phyloP scores from a whole-genome alignment of 2,113 vertebrate species.

The Myotis davidii region DNA sequence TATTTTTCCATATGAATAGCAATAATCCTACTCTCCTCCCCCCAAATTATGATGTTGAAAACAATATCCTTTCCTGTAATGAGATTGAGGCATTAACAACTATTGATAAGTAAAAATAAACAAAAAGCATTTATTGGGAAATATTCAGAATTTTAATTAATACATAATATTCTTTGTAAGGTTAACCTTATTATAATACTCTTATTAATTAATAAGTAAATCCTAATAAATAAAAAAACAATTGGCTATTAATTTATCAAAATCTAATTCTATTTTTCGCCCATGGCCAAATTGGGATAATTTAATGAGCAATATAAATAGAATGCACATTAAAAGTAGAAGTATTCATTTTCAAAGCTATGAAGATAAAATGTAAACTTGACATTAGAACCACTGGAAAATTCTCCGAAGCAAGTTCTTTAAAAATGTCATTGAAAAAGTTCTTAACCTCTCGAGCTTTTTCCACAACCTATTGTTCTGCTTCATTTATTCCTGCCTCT shows the following conservation, averaged over 20 bases:
- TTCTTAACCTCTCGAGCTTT: background rate
- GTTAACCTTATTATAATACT: background rate
- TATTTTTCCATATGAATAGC: background rate
- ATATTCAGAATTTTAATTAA: background rate
- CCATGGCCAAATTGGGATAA: background rate
- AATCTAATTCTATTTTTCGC: background rate
- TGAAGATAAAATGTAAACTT: slow-evolving; percentile 26
- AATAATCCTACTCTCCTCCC: background rate
- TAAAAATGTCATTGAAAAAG: background rate
- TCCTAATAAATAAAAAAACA: background rate
- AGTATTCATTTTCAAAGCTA: background rate
- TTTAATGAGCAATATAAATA: slow-evolving; percentile 3
- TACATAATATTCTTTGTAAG: background rate
- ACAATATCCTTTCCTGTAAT: background rate
- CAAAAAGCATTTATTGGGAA: background rate
- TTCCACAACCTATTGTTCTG: background rate
- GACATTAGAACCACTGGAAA: slow-evolving; percentile 43
- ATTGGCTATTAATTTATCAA: background rate
- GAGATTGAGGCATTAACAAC: background rate
- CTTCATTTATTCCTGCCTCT: background rate
- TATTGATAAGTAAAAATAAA: background rate
- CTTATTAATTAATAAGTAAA: background rate
- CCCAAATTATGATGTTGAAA: background rate
- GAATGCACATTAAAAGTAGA: background rate
- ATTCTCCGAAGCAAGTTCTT: slow-evolving; percentile 46